Percentiles rank a stretch among this genome's conserved stretches.
phyloP scores from a whole-genome alignment of 2,113 vertebrate species.

The Pycnonotus jocosus region DNA sequence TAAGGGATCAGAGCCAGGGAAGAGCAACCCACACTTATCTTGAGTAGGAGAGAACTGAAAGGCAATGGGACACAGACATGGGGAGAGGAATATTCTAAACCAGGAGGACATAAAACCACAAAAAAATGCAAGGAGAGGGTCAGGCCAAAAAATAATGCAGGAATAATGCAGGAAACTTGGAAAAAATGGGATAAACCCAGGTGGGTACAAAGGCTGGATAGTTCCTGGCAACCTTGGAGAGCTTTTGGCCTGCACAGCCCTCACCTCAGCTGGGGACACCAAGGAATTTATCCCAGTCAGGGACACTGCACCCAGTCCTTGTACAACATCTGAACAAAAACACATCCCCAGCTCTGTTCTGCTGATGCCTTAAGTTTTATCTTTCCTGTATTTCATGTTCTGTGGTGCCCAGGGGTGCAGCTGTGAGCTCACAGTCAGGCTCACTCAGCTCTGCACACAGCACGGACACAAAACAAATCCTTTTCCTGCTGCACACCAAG shows the following conservation, averaged over 20 bases:
- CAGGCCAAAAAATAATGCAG: rapidly evolving
- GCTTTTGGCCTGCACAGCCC: rapidly evolving
- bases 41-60: background rate
- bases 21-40: background rate
- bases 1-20: background rate
- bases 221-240: background rate
- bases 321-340: background rate
- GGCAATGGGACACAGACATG: rapidly evolving
- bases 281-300: background rate
- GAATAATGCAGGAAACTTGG: background rate
- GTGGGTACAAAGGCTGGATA: background rate
- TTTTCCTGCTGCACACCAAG: background rate
- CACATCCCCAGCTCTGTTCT: background rate
- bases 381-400: background rate
- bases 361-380: background rate
- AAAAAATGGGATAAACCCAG: background rate
- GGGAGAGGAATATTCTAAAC: background rate
- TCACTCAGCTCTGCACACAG: background rate
- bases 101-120: rapidly evolving
- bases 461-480: background rate
- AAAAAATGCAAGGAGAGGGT: background rate
- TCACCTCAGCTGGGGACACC: background rate
- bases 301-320: background rate
- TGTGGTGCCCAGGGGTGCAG: background rate
- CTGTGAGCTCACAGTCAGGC: background rate